Evolutionary conservation across 2,113 vertebrate species (phyloP).

Genomic region (Prochilodus magdalenae): DNA sequence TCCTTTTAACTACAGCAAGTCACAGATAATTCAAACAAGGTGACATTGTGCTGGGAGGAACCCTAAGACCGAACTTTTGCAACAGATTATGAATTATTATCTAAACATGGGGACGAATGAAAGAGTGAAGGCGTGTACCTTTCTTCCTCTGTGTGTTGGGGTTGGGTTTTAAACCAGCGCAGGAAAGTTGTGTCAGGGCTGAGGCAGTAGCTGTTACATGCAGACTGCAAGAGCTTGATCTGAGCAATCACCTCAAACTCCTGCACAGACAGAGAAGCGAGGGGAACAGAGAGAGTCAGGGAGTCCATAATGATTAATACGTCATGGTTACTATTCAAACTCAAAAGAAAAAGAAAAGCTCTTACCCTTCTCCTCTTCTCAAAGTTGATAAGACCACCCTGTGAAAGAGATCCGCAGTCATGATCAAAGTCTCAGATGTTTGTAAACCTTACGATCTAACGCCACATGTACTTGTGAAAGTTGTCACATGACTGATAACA

Average conservation of each 20-base stretch:
- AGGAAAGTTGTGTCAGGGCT: constrained; percentile 83
- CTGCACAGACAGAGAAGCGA: constrained; percentile 65
- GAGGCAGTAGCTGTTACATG: constrained; percentile 94
- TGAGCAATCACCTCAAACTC: constrained; percentile 96
- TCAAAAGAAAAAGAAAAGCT: constrained; percentile 2
- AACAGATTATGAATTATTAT: too few species aligned
- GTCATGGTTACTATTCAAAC: neutral
- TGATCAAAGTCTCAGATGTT: constrained; percentile 38
- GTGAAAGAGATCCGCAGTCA: constrained; percentile 54
- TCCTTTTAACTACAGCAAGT: too few species aligned
- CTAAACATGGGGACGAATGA: constrained; percentile 19
- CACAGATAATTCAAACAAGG: too few species aligned
- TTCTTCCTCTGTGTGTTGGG: constrained; percentile 86
- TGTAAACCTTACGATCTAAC: too few species aligned
- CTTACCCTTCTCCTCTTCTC: constrained; percentile 94
- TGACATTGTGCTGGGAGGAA: too few species aligned
- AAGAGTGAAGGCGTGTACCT: constrained; percentile 75
- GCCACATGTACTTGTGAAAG: too few species aligned
- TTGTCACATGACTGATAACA: too few species aligned
- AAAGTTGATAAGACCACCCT: constrained; percentile 95
- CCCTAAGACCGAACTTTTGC: too few species aligned
- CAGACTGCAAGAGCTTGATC: constrained; percentile 93
- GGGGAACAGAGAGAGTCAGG: neutral
- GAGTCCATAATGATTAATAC: neutral
- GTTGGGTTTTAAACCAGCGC: constrained; percentile 87